A percentile compares a stretch with the other conserved stretches of the same genome.
Evolutionary conservation across 2,797 vertebrate genomes (phyloP).

Genomic region (Luscinia megarhynchos): DNA sequence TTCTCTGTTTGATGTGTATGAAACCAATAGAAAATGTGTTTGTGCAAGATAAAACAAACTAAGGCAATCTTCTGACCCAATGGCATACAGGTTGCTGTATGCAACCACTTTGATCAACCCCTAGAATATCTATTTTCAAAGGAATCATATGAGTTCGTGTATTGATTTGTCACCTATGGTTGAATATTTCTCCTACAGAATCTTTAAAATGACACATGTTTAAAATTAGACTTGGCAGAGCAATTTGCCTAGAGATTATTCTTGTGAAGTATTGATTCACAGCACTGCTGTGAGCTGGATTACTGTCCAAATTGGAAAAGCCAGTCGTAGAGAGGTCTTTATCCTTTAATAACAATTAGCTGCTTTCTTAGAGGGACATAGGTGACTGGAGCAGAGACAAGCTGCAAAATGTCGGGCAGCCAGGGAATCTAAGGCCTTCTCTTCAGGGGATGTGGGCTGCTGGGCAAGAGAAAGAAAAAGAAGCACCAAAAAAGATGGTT

Average conservation of each 20-base stretch:
- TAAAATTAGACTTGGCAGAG: constrained; percentile 73
- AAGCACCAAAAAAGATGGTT: constrained; percentile 58
- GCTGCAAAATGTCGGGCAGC: constrained; percentile 47
- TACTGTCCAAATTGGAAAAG: constrained; percentile 89
- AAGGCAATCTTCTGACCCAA: neutral
- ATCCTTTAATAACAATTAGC: constrained; percentile 92
- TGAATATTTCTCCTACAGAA: constrained; percentile 57
- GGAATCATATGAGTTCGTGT: constrained; percentile 1
- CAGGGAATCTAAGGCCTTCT: constrained; percentile 45
- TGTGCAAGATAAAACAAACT: constrained; percentile 1
- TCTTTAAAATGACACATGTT: constrained; percentile 64
- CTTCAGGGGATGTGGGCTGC: constrained; percentile 58
- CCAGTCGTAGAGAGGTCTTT: constrained; percentile 88
- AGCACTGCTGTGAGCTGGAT: constrained; percentile 81
- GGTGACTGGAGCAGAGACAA: constrained; percentile 56
- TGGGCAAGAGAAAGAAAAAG: constrained; percentile 57
- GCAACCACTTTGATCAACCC: neutral
- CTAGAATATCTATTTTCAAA: constrained; percentile 12
- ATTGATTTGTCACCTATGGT: constrained; percentile 53
- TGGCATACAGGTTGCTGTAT: neutral
- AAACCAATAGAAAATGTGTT: neutral
- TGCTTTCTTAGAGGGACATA: constrained; percentile 79
- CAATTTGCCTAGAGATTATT: constrained; percentile 69
- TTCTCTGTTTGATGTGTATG: neutral
- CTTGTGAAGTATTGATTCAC: constrained; percentile 75